Evolutionary conservation across 2,888 invertebrate genomes (phyloP), one percentile per base, ranked within the genome.

Genomic region (Leistus spinibarbis): DNA sequence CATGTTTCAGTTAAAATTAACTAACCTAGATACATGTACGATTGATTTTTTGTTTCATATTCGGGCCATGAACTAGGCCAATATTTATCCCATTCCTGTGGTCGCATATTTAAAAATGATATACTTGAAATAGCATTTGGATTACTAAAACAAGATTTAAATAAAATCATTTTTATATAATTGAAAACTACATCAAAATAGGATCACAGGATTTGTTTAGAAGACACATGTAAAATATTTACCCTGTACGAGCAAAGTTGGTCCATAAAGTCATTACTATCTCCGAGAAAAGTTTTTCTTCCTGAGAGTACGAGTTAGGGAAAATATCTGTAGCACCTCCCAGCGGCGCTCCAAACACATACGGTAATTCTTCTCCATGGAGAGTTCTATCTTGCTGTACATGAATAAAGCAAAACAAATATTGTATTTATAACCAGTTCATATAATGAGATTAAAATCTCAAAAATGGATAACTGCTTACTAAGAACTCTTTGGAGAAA

Each of bases 211-310:
- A n/a, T n/a, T n/a, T n/a, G n/a, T n/a, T n/a, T n/a, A n/a, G n/a
- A n/a, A 53, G 53, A 53, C 53, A 54, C 54, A 54, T 66, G 20
- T 54, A 13, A 27, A 71, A 62, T 68, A 85, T 90, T 89, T 87
- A 96, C 96, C 96, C 96, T 73, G 93, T 92, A 85, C 94, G 93
- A 1, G 95, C 95, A 82, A 97, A 97, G 86, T 96, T 96, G 76
- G 93, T 92, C 93, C 95, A 96, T 85, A 94, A 91, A 78, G 92
- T 90, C 94, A 97, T 96, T 80, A 96, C 89, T 27, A 92, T 91
- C 87, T 96, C 95, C 66, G 96, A 94, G 76, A 97, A 90, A 65
- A 93, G 88, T 81, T 90, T 90, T 85, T 97, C 97, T 76, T 91
- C 90, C 76, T 89, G 89, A 54, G 92, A 93, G 85, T 93, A 96